Evolutionary conservation across 2,888 invertebrate species (phyloP).

Genomic region (Agrotis clavis): DNA sequence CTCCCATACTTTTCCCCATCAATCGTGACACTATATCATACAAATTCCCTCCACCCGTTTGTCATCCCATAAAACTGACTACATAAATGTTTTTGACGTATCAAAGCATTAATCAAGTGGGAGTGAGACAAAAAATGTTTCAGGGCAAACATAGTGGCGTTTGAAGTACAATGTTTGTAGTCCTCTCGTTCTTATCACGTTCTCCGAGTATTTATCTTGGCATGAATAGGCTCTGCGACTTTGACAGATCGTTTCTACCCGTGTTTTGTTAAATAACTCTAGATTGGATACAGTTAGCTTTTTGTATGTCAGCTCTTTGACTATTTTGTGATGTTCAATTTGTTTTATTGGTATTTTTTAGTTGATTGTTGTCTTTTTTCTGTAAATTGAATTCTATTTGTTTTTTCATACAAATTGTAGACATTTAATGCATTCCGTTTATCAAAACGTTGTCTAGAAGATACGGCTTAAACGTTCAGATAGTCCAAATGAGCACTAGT

Average conservation of each 20-base stretch:
- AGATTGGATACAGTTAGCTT: constrained; percentile 68
- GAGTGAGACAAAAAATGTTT: constrained; percentile 66
- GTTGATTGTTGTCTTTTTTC: constrained; percentile 11
- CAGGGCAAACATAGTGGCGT: constrained; percentile 54
- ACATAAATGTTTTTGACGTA: constrained; percentile 71
- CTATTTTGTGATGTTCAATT: constrained; percentile 40
- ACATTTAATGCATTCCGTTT: not conserved
- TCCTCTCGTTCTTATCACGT: constrained; percentile 75
- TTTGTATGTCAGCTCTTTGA: constrained; percentile 64
- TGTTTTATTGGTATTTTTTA: constrained; percentile 27
- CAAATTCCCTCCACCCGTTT: constrained; percentile 63
- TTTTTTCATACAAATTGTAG: too few species aligned
- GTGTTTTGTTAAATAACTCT: constrained; percentile 83
- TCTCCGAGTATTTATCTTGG: constrained; percentile 81
- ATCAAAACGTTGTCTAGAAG: not conserved
- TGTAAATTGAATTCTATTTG: constrained; percentile 3
- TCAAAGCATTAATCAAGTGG: constrained; percentile 71
- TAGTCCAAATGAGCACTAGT: too few species aligned
- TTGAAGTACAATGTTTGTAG: constrained; percentile 69
- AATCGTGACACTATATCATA: constrained; percentile 61
- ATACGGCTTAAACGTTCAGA: too few species aligned
- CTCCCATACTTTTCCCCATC: constrained; percentile 53
- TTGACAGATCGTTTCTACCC: constrained; percentile 82
- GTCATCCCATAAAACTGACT: constrained; percentile 69
- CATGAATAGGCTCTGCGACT: constrained; percentile 79